Conservation (phyloP, 2,888 invertebrate species). For the Drosophila quasianomalipes region DNA sequence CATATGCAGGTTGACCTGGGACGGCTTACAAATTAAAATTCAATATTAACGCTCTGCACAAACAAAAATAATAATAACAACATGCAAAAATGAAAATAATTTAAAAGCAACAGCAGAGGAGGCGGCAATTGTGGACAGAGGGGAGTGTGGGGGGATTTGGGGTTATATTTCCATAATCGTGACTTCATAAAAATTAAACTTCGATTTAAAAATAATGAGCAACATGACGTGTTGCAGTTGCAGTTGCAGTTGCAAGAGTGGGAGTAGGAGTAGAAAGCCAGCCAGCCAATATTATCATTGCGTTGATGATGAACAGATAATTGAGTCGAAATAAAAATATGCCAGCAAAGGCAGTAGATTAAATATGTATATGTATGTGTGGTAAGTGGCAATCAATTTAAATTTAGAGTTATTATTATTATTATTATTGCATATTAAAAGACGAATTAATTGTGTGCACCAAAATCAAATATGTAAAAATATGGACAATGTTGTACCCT, state of each 20-base stretch:
- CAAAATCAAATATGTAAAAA: background rate
- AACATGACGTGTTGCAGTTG: constrained; percentile 60
- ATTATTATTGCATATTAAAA: background rate
- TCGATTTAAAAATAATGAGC: constrained; percentile 82
- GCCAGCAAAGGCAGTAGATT: constrained; percentile 22
- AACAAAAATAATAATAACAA: constrained; percentile 34
- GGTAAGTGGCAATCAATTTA: constrained; percentile 38
- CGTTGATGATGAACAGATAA: constrained; percentile 56
- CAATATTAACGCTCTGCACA: constrained; percentile 80
- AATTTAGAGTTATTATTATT: constrained; percentile 30
- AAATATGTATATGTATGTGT: constrained; percentile 21
- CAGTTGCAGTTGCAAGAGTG: background rate
- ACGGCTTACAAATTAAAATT: constrained; percentile 82
- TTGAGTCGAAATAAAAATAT: constrained; percentile 23
- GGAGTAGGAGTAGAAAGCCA: background rate
- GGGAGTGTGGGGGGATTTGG: background rate
- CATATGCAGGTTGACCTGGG: constrained; percentile 58
- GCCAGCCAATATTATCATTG: constrained; percentile 40
- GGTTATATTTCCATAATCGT: constrained; percentile 83
- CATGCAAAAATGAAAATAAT: constrained; percentile 55
- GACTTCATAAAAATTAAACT: constrained; percentile 84
- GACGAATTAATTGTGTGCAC: background rate
- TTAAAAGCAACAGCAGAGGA: constrained; percentile 36
- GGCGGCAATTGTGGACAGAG: background rate
- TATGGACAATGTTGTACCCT: no score